Evolutionary conservation across 2,888 invertebrate genomes (phyloP).

Genomic region (Ormyrus nitidulus): DNA sequence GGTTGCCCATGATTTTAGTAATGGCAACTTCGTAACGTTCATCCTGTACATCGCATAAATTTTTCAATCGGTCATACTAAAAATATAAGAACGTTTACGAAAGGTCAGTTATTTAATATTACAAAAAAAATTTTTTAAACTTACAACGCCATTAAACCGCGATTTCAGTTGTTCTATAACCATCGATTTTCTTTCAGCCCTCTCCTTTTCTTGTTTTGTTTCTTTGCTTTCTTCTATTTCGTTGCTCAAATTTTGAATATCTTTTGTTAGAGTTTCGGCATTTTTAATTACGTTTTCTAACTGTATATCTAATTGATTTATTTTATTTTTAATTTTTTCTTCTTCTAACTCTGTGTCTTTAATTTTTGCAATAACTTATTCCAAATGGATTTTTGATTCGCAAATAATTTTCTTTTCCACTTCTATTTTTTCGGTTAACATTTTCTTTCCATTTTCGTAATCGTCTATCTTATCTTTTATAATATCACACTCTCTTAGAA

Average conservation of each 20-base stretch:
- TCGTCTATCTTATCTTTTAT: constrained; percentile 95
- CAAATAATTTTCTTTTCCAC: background rate
- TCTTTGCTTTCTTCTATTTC: constrained; percentile 23
- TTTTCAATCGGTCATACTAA: constrained; percentile 42
- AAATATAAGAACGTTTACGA: background rate
- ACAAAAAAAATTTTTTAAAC: background rate
- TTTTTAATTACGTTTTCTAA: background rate
- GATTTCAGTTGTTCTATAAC: constrained; percentile 30
- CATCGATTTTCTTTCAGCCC: constrained; percentile 82
- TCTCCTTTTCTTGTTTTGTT: constrained; percentile 1
- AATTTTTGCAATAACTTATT: constrained; percentile 26
- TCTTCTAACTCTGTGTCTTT: constrained; percentile 4
- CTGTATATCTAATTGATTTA: background rate
- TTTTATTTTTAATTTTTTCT: background rate
- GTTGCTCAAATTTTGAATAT: constrained; percentile 21
- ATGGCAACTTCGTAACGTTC: constrained; percentile 90
- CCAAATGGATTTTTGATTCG: background rate
- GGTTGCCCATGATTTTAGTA: constrained; percentile 95
- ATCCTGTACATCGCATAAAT: constrained; percentile 11
- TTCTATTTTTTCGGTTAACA: constrained; percentile 15
- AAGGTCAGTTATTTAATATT: background rate
- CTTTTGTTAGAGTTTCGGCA: background rate
- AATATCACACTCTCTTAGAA: constrained; percentile 94
- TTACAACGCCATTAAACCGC: constrained; percentile 86
- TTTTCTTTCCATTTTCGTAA: constrained; percentile 87